These are phyloP conservation scores for Lophochroa leadbeateri DNA, from an alignment of 2,113 vertebrate genomes.

Conservation along the genomic window DNA sequence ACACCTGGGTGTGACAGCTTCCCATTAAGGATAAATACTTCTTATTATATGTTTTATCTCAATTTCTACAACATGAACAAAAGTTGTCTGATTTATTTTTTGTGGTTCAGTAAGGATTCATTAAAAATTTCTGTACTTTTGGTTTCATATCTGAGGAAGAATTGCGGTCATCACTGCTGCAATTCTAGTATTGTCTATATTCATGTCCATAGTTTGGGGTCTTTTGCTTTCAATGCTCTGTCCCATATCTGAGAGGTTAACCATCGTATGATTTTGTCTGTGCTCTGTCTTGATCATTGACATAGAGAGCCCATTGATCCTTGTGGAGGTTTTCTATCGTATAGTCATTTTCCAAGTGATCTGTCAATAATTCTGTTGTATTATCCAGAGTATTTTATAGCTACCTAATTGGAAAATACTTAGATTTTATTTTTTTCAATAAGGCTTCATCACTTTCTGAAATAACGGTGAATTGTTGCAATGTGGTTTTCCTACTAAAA, in stretches of 20 bases:
- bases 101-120: not conserved
- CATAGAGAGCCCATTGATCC: not conserved
- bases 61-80: fast-evolving
- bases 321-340: not conserved
- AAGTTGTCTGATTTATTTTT: not conserved
- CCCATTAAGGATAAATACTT: not conserved
- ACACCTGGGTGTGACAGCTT: not conserved
- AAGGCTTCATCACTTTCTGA: not conserved
- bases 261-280: not conserved
- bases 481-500: not conserved
- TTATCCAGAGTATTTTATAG: not conserved
- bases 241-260: not conserved
- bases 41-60: not conserved
- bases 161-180: not conserved
- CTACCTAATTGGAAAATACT: not conserved
- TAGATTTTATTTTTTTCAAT: not conserved
- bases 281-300: not conserved
- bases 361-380: not conserved
- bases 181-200: not conserved
- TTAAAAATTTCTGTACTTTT: not conserved
- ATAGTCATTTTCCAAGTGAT: not conserved
- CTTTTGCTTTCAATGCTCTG: not conserved
- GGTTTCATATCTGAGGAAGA: not conserved
- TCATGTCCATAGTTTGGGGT: fast-evolving
- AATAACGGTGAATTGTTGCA: not conserved